Evolutionary conservation across 2,113 vertebrate species (phyloP), one percentile per base, ranked within the genome.

Genomic region (Eptatretus burgeri): DNA sequence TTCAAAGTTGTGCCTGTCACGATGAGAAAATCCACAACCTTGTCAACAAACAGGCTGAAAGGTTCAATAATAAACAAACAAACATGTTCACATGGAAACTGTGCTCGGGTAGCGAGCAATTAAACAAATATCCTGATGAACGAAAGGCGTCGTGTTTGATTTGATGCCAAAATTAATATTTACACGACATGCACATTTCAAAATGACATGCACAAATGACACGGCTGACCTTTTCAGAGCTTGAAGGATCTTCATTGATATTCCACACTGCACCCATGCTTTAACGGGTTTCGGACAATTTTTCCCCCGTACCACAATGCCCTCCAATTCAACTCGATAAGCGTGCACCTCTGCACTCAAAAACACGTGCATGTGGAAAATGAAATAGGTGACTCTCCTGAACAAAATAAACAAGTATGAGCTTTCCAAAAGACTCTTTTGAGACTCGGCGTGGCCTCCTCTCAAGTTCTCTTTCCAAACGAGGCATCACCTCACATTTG

Each of bases 191-290:
- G 27, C 27, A 41, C 3, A 41, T 5, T 41, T 41, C 27, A 41
- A 41, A 41, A 41, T 41, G 27, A 41, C 7, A 41, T 41, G 27
- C 27, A 41, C 27, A 41, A 41, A 41, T 41, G 27, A 7, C 27
- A 41, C 27, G 27, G 70, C 85, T 84, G 74, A 95, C 91, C 81
- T 93, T 74, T 93, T 95, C 51, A 98, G 74, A 4, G 86, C 78
- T 56, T 74, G 80, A 71, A 98, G 74, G 70, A 98, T 95, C 76
- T 95, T 98, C 91, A 94, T 98, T 14, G 89, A 94, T 65, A 88
- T 93, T 14, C 91, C 91, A 73, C 91, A 98, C 71, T 98, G 91
- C 52, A 95, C 91, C 91, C 91, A 98, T 60, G 85, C 82, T 74
- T 85, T 95, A 71, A 98, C 89, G 65, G 91, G 91, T 70, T 95